phyloP scores from a whole-genome alignment of 2,113 vertebrate genomes.

The Serinus canaria region DNA sequence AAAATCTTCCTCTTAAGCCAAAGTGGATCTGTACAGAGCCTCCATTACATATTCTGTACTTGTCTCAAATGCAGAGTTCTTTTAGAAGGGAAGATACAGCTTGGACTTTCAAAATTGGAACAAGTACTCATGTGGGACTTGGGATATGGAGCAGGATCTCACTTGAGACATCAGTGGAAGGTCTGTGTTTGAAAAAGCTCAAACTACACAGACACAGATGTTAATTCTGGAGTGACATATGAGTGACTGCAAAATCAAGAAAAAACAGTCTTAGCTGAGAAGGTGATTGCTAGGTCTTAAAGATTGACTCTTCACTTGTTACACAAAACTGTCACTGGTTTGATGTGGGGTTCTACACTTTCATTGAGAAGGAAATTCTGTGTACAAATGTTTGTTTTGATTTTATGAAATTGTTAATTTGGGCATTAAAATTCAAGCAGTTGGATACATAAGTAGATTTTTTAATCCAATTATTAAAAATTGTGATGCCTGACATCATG shows the following conservation, averaged over 20 bases:
- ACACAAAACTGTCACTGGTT: background rate
- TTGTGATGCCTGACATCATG: background rate
- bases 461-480: background rate
- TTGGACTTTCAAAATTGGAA: constrained; percentile 16
- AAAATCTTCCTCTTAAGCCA: background rate
- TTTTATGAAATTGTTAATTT: background rate
- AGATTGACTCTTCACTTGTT: background rate
- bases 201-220: background rate
- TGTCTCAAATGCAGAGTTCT: constrained; percentile 5
- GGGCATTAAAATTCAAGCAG: background rate
- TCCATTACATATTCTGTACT: constrained; percentile 11
- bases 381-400: background rate
- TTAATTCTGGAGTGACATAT: background rate
- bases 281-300: background rate
- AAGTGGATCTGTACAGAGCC: background rate
- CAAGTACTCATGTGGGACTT: background rate
- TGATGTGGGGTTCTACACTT: background rate
- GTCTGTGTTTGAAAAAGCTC: background rate
- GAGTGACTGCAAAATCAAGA: background rate
- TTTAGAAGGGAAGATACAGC: background rate
- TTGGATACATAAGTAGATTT: background rate
- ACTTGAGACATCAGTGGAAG: background rate
- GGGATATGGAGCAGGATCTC: background rate
- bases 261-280: rapidly evolving
- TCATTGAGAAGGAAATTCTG: background rate